Base-by-base conservation (phyloP, 2,797 vertebrate genomes). In the Hypotaenidia okinawae region DNA sequence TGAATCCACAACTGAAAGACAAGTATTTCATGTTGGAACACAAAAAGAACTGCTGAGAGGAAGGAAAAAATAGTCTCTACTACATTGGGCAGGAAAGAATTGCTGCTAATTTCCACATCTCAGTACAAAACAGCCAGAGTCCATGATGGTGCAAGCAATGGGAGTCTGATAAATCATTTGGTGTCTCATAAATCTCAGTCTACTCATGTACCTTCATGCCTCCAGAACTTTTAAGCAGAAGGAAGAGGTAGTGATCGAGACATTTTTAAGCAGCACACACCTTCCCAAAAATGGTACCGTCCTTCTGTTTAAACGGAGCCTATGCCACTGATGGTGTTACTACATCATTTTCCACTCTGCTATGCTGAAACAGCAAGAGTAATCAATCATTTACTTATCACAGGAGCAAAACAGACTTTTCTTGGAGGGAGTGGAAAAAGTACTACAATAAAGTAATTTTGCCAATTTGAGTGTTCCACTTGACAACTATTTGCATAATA, bases 401-500 rank as follows among this genome's bases (percentile, higher is more conserved):
- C 52, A 76, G 76, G 79, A 93, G 63, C 75, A 93, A 97, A 96
- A 21, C 92, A 94, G 95, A 94, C 74, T 92, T 95, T 93, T 94
- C 88, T 74, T 77, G 66, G 72, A 93, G 87, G 98, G 98, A 90
- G 77, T 78, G 90, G 80, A 91, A 84, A 73, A 96, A 95, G 77
- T 91, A 73, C 97, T 98, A 98, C 98, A 98, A 98, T 98, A 98
- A 98, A 98, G 98, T 98, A 98, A 99, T 99, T 98, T 98, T 79
- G 80, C 98, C 98, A 98, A 98, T 99, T 98, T 99, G 98, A 98
- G 98, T 97, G 98, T 99, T 98, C 98, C 98, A 98, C 98, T 99
- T 98, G 98, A 98, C 98, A 98, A 98, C 98, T 98, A 98, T 98
- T 98, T 98, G 98, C 98, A 98, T 99, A 99, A 99, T 98, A 98